Evolutionary conservation across 2,113 vertebrate genomes (phyloP).

Genomic region (Mus pahari): DNA sequence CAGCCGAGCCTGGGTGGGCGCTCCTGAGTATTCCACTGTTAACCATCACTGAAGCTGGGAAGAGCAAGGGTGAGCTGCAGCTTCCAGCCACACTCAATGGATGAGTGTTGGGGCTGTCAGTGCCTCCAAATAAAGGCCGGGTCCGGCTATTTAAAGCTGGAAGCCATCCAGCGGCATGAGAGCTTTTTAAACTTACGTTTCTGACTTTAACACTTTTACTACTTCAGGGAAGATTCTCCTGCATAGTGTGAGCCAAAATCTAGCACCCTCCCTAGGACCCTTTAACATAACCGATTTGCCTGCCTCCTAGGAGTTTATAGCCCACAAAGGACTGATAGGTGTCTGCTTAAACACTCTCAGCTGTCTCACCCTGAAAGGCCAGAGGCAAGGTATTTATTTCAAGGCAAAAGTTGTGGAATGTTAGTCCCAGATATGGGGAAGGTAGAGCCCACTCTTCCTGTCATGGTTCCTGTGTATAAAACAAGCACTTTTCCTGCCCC

Average conservation of each 20-base stretch:
- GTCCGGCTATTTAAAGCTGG: background rate
- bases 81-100: background rate
- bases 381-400: background rate
- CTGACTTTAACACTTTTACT: background rate
- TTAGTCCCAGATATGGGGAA: background rate
- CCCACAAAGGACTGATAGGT: background rate
- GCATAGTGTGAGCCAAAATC: background rate
- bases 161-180: conserved; percentile 42
- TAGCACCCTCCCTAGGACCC: background rate
- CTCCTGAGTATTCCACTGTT: background rate
- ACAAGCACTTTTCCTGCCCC: background rate
- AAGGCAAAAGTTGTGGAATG: background rate
- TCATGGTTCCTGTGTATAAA: background rate
- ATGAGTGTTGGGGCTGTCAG: background rate
- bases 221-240: conserved; percentile 5
- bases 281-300: background rate
- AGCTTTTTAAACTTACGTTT: conserved; percentile 36
- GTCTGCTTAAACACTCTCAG: background rate
- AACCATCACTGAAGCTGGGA: background rate
- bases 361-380: background rate
- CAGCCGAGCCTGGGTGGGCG: background rate
- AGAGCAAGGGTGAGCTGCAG: background rate
- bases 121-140: conserved; percentile 19
- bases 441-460: background rate
- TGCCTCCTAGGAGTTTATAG: background rate